Base-by-base conservation (phyloP, 2,797 vertebrate genomes). In the Discoglossus pictus region DNA sequence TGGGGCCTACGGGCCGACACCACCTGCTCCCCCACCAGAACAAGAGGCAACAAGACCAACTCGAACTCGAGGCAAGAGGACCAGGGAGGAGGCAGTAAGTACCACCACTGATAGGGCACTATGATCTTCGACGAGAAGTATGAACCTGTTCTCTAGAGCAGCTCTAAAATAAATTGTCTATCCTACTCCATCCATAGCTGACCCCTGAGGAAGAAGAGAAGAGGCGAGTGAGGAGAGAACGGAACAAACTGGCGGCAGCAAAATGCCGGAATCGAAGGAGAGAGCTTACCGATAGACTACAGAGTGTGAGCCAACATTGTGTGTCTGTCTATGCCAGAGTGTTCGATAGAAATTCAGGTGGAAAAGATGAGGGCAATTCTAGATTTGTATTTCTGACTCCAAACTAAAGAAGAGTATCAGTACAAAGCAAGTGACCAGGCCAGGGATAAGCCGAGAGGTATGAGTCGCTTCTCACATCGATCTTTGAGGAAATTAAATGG, bases 191-290 rank as follows among this genome's bases (percentile, higher is more conserved):
- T 12, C 25, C 16, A 3, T 75, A 98, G 96, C 82, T 98, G 34
- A 95, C 93, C 0, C 94, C 95, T 0, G 96, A 99, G 73, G 96
- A 99, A 73, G 95, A 96, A 68, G 96, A 98, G 76, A 98, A 96
- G 75, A 86, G 96, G 1, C 87, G 94, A 1, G 93, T 98, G 42
- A 89, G 96, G 0, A 74, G 96, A 13, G 96, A 98, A 74, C 82
- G 96, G 65, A 98, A 99, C 84, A 99, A 99, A 61, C 58, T 95
- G 77, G 96, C 96, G 0, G 96, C 96, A 0, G 96, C 96, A 44
- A 98, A 98, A 74, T 99, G 96, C 54, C 89, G 96, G 35, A 97
- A 97, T 83, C 90, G 96, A 12, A 80, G 96, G 58, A 86, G 96
- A 73, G 96, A 99, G 69, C 90, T 99, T 72, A 99, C 96, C 0